Percentiles rank a stretch among this genome's conserved stretches.
phyloP scores from a whole-genome alignment of 30 jellyfish, hydroid and myxozoan genomes.

The Haliclystus octoradiatus region DNA sequence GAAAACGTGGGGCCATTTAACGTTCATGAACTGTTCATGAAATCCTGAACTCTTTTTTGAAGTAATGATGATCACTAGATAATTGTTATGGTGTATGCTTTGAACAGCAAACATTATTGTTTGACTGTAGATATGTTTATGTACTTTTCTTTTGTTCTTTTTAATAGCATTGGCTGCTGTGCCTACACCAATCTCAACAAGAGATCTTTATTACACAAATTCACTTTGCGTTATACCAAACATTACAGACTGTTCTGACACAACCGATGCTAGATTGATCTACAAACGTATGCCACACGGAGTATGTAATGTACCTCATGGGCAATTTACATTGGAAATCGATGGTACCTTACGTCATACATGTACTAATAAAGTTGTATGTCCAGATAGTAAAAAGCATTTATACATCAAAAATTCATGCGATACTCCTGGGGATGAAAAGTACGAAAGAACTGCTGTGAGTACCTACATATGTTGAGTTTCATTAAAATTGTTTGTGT shows the following conservation, averaged over 20 bases:
- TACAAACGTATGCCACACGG: conserved; percentile 8
- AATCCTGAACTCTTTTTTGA: too few relatives aligned
- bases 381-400: conserved; percentile 25
- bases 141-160: neutral
- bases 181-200: conserved; percentile 62
- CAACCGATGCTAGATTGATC: conserved; percentile 12
- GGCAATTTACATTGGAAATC: conserved; percentile 12
- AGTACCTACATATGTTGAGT: neutral
- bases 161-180: conserved; percentile 11
- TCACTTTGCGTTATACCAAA: conserved; percentile 46
- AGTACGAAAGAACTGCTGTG: conserved; percentile 35
- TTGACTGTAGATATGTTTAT: too few relatives aligned
- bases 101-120: too few relatives aligned
- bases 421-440: conserved; percentile 18
- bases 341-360: conserved; percentile 42
- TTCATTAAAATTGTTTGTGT: too few relatives aligned
- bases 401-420: neutral
- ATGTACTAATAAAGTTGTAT: conserved; percentile 37
- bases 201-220: conserved; percentile 24
- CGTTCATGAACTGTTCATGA: too few relatives aligned
- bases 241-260: conserved; percentile 21
- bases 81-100: too few relatives aligned
- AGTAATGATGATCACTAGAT: too few relatives aligned
- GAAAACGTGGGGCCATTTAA: too few relatives aligned
- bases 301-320: conserved; percentile 17